Evolutionary conservation across 2,797 vertebrate genomes (phyloP).

Genomic region (Sebastes steindachneri): DNA sequence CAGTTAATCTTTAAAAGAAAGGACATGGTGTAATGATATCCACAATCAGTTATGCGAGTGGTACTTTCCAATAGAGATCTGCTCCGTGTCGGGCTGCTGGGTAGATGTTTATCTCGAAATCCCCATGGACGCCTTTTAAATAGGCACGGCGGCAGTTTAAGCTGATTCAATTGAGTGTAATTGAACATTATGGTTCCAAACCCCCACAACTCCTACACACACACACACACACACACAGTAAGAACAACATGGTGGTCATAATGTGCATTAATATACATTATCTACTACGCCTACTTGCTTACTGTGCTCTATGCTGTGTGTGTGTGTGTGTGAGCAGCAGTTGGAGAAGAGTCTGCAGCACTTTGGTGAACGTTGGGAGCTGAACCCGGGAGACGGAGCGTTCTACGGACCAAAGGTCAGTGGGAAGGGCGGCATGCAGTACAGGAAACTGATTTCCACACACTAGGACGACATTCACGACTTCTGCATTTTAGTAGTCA

Average conservation of each 20-base stretch:
- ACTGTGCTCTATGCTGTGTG: neutral
- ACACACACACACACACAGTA: neutral
- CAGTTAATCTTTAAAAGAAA: conserved; percentile 1
- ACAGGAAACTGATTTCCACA: neutral
- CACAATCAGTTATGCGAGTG: conserved; percentile 10
- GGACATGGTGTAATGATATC: conserved; percentile 19
- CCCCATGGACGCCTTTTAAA: conserved; percentile 25
- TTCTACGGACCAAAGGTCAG: conserved; percentile 96
- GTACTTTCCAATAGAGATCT: conserved; percentile 7
- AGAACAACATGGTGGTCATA: neutral
- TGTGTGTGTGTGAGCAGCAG: conserved; percentile 75
- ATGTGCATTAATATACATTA: conserved; percentile 11
- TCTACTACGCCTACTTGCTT: neutral
- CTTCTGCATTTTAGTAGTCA: too few species aligned
- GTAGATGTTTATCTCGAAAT: conserved; percentile 47
- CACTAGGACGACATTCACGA: neutral
- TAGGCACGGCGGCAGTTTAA: conserved; percentile 28
- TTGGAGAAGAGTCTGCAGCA: conserved; percentile 85
- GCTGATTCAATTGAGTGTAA: conserved; percentile 51
- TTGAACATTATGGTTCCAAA: conserved; percentile 39
- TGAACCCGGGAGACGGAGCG: conserved; percentile 91
- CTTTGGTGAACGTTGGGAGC: conserved; percentile 90
- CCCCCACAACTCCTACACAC: conserved; percentile 1
- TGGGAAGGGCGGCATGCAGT: neutral
- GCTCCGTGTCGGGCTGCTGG: conserved; percentile 11